A percentile compares a stretch with the other conserved stretches of the same genome.
Evolutionary conservation across 2,113 vertebrate genomes (phyloP).

Genomic region (Hyperopisus bebe): DNA sequence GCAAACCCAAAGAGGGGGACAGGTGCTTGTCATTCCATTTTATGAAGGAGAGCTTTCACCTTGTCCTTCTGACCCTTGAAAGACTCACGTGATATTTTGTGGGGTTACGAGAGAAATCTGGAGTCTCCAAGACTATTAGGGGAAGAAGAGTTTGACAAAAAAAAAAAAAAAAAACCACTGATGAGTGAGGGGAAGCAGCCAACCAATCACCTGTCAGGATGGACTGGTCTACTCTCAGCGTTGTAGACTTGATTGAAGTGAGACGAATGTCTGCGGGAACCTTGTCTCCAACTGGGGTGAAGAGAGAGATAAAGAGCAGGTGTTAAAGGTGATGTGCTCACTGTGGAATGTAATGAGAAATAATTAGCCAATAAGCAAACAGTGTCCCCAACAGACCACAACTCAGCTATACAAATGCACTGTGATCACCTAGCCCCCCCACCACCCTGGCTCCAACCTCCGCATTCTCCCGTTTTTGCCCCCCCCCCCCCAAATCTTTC

Average conservation of each 20-base stretch:
- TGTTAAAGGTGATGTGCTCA: not conserved
- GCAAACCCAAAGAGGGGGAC: no score
- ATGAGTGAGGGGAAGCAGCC: not conserved
- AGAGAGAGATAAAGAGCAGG: slow-evolving; percentile 14
- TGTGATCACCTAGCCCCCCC: not conserved
- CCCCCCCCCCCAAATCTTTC: not conserved
- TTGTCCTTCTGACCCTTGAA: not conserved
- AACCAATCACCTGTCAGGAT: slow-evolving; percentile 83
- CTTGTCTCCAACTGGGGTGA: slow-evolving; percentile 88
- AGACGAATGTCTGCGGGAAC: slow-evolving; percentile 96
- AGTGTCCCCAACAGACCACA: not conserved
- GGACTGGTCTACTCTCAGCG: slow-evolving; percentile 92
- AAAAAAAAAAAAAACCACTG: not conserved
- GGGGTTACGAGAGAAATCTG: not conserved
- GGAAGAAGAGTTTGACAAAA: not conserved
- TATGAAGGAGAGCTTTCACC: not conserved
- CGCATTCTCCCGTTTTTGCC: not conserved
- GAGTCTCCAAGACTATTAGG: not conserved
- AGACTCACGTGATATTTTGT: not conserved
- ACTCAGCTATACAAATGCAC: not conserved
- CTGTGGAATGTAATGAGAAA: not conserved
- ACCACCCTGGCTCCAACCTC: not conserved
- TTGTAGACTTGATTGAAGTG: slow-evolving; percentile 94
- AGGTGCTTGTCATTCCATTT: not conserved
- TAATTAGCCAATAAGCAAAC: not conserved